Evolutionary conservation across 2,797 vertebrate species (phyloP).

Genomic region (Betta splendens): DNA sequence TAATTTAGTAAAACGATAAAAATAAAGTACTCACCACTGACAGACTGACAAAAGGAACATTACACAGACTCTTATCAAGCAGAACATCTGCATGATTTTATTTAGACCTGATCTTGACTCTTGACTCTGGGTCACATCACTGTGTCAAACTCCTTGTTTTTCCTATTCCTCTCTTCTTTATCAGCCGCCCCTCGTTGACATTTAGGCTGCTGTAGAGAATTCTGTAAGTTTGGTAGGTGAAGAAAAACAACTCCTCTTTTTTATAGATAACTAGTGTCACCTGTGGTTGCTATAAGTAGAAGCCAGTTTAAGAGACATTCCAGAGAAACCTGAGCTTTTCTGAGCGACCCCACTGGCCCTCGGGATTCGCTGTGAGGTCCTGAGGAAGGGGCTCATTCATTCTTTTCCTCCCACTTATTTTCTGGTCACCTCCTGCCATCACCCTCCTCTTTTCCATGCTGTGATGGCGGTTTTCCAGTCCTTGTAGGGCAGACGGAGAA

Average conservation of each 20-base stretch:
- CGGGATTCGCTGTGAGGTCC: constrained; percentile 17
- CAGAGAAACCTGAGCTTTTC: constrained; percentile 59
- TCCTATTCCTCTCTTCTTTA: not conserved
- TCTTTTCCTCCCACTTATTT: not conserved
- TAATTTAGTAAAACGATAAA: not conserved
- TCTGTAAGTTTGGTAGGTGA: constrained; percentile 11
- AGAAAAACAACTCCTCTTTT: not conserved
- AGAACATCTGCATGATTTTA: not conserved
- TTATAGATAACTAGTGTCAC: no score
- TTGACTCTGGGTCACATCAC: not conserved
- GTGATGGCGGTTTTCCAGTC: constrained; percentile 5
- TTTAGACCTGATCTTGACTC: not conserved
- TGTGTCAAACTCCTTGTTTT: constrained; percentile 9
- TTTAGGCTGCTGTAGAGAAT: not conserved
- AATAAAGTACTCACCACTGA: not conserved
- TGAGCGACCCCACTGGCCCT: not conserved
- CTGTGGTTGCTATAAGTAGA: not conserved
- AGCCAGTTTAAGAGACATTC: constrained; percentile 46
- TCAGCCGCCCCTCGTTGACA: not conserved
- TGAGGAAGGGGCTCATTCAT: constrained; percentile 23
- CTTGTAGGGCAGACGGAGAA: constrained; percentile 1
- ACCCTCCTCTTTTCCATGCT: not conserved
- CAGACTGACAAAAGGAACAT: not conserved
- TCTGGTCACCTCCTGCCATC: constrained; percentile 7
- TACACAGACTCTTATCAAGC: not conserved